Conservation (phyloP, 2,797 vertebrate species). For the Hippoglossus hippoglossus region DNA sequence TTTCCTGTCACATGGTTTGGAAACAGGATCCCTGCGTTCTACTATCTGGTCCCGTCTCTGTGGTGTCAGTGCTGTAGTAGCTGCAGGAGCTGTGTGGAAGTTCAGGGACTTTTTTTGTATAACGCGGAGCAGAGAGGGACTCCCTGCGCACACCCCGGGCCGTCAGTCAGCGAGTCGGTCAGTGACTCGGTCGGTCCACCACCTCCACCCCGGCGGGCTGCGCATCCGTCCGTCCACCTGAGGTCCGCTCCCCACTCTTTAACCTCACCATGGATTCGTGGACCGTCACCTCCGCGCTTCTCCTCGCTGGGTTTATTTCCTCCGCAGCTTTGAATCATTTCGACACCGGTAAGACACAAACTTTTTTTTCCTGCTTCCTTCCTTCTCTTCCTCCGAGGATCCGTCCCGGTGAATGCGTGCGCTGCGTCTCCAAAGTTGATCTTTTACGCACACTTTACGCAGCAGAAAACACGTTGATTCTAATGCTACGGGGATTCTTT, state of each 20-base stretch:
- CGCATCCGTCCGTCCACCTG: slow-evolving; percentile 66
- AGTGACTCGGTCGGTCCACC: not conserved
- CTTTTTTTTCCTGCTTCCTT: slow-evolving; percentile 21
- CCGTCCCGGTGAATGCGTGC: too few species aligned
- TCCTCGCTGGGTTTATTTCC: slow-evolving; percentile 73
- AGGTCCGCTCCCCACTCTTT: slow-evolving; percentile 15
- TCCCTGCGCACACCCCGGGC: slow-evolving; percentile 43
- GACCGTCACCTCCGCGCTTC: slow-evolving; percentile 69
- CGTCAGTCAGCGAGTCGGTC: slow-evolving; percentile 1
- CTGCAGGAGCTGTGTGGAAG: slow-evolving; percentile 70
- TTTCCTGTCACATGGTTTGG: slow-evolving; percentile 93
- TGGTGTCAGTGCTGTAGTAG: slow-evolving; percentile 68
- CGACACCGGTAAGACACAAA: slow-evolving; percentile 80
- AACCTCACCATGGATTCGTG: slow-evolving; percentile 76
- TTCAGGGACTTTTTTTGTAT: slow-evolving; percentile 69
- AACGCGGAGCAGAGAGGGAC: slow-evolving; percentile 38
- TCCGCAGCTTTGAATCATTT: slow-evolving; percentile 75
- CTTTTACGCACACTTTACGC: too few species aligned
- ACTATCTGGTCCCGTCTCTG: slow-evolving; percentile 75
- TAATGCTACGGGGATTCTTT: too few species aligned
- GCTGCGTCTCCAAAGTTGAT: too few species aligned
- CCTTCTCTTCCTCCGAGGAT: not conserved
- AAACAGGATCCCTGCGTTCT: slow-evolving; percentile 87
- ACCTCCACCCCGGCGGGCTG: slow-evolving; percentile 33
- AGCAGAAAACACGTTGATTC: too few species aligned